A percentile compares a stretch with the other conserved stretches of the same genome.
phyloP scores from a whole-genome alignment of 2,797 vertebrate species.

The Coregonus ussuriensis region DNA sequence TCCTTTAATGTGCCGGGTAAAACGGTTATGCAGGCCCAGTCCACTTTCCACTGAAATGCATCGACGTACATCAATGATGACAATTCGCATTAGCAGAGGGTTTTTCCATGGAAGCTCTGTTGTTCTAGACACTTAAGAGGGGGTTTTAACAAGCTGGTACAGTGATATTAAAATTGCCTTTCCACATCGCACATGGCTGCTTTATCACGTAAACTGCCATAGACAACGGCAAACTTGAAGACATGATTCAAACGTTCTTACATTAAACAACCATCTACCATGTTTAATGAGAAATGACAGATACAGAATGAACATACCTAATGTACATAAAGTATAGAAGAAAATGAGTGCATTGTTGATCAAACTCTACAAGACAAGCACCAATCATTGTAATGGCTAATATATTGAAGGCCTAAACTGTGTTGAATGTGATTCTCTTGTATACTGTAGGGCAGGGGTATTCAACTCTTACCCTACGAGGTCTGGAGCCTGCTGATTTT shows the following conservation, averaged over 20 bases:
- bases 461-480: too few relatives aligned
- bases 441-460: background rate
- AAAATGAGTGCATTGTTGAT: background rate
- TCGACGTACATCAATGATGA: constrained; percentile 62
- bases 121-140: constrained; percentile 28
- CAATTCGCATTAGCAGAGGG: constrained; percentile 56
- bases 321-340: background rate
- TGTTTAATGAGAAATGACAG: background rate
- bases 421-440: background rate
- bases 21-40: constrained; percentile 75
- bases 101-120: constrained; percentile 35
- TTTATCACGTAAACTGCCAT: background rate
- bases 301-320: background rate
- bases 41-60: constrained; percentile 66
- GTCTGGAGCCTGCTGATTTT: too few relatives aligned
- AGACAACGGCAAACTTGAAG: background rate
- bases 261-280: background rate
- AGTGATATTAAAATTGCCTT: background rate
- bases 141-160: background rate
- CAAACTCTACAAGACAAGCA: background rate
- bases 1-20: constrained; percentile 80
- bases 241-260: background rate
- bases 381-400: background rate
- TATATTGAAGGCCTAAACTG: background rate
- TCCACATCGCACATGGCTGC: background rate